phyloP scores from a whole-genome alignment of 2,888 invertebrate genomes.

The Glomeris marginata region DNA sequence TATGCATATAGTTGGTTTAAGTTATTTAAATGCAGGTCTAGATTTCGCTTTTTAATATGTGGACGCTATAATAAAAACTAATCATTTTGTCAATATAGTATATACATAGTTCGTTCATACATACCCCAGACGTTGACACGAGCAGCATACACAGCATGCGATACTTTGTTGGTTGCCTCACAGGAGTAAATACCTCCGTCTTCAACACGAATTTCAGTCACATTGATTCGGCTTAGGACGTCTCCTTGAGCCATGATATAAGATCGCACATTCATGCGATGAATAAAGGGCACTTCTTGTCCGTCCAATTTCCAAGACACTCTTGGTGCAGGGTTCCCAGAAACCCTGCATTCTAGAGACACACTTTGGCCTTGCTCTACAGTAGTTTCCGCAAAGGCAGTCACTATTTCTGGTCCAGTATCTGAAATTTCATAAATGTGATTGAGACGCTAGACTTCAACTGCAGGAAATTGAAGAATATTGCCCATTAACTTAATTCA shows the following conservation, averaged over 20 bases:
- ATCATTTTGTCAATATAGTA: not conserved
- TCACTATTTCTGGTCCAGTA: slow-evolving; percentile 24
- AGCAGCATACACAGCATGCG: slow-evolving; percentile 67
- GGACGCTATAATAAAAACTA: too few relatives aligned
- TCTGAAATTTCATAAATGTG: too few relatives aligned
- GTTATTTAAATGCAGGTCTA: too few relatives aligned
- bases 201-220: slow-evolving; percentile 75
- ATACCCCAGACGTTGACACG: slow-evolving; percentile 57
- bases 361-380: slow-evolving; percentile 79
- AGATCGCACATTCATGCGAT: slow-evolving; percentile 27
- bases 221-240: slow-evolving; percentile 81
- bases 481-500: too few relatives aligned
- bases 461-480: too few relatives aligned
- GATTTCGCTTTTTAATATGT: too few relatives aligned
- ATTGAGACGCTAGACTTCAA: too few relatives aligned
- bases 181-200: slow-evolving; percentile 85
- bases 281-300: not conserved
- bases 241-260: slow-evolving; percentile 40
- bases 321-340: slow-evolving; percentile 87
- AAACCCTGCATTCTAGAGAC: slow-evolving; percentile 77
- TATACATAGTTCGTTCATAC: slow-evolving; percentile 3
- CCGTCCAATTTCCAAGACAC: slow-evolving; percentile 82
- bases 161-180: slow-evolving; percentile 43
- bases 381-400: slow-evolving; percentile 75
- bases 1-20: too few relatives aligned